Percentiles rank a stretch among this genome's conserved stretches.
phyloP scores from a whole-genome alignment of 1,140 invertebrate species.

The Ceratina calcarata region DNA sequence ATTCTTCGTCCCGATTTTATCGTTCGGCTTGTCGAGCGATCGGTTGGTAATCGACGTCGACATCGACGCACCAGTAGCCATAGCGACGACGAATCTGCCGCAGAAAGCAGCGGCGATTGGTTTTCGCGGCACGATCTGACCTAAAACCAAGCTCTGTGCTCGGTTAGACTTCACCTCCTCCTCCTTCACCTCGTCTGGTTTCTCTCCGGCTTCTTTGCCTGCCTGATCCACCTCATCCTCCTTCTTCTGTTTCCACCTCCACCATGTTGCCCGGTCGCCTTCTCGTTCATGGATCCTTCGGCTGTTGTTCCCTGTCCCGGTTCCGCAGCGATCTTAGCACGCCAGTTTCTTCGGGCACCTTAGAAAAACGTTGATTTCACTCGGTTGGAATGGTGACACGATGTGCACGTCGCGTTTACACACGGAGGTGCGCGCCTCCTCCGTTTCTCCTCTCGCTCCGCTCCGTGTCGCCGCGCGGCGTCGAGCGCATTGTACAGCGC shows the following conservation, averaged over 20 bases:
- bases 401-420: conserved; percentile 60
- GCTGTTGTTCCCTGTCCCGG: conserved; percentile 24
- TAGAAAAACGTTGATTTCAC: conserved; percentile 78
- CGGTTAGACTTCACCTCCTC: conserved; percentile 64
- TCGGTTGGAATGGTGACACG: conserved; percentile 75
- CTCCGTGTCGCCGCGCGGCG: conserved; percentile 23
- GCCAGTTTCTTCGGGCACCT: conserved; percentile 59
- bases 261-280: neutral
- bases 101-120: conserved; percentile 67
- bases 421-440: conserved; percentile 28
- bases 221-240: conserved; percentile 61
- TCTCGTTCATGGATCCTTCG: conserved; percentile 16
- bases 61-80: conserved; percentile 46
- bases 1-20: conserved; percentile 32
- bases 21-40: conserved; percentile 31
- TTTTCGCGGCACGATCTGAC: conserved; percentile 79
- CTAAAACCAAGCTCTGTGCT: conserved; percentile 71
- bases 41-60: conserved; percentile 47
- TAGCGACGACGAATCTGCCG: conserved; percentile 60
- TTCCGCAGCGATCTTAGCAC: conserved; percentile 47
- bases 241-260: conserved; percentile 46
- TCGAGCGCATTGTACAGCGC: conserved; percentile 45
- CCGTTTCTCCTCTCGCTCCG: conserved; percentile 14
- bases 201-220: conserved; percentile 38
- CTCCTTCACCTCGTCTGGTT: conserved; percentile 40